Conservation (phyloP, 2,888 invertebrate genomes). For the Leucania comma region DNA sequence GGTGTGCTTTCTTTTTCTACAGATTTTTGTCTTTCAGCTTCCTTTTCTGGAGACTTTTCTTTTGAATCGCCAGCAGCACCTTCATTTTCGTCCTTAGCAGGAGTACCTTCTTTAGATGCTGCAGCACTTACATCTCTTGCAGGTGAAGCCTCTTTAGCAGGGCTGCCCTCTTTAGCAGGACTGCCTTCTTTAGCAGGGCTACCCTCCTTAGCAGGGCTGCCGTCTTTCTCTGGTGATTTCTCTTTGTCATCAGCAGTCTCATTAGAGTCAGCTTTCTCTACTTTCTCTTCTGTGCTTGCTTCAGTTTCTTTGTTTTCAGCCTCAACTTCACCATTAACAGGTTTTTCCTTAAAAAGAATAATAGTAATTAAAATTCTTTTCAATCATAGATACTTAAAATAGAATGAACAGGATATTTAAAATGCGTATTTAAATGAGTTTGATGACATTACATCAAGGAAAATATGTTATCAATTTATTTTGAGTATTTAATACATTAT, state of each 20-base stretch:
- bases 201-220: conserved; percentile 68
- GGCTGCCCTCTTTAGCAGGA: conserved; percentile 63
- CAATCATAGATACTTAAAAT: background rate
- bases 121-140: conserved; percentile 64
- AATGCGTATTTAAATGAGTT: background rate
- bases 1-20: conserved; percentile 72
- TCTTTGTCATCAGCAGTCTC: conserved; percentile 66
- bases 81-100: conserved; percentile 68
- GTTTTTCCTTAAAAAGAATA: conserved; percentile 72
- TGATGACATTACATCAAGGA: conserved; percentile 16
- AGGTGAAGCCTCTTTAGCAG: conserved; percentile 69
- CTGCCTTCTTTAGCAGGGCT: conserved; percentile 62
- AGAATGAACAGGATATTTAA: conserved; percentile 7
- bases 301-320: conserved; percentile 70
- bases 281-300: conserved; percentile 78
- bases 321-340: conserved; percentile 82
- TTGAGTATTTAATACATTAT: background rate
- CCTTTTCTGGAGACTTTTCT: conserved; percentile 70
- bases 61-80: conserved; percentile 62
- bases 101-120: conserved; percentile 71
- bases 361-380: background rate
- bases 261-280: conserved; percentile 49
- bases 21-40: conserved; percentile 75
- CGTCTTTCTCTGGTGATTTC: conserved; percentile 68
- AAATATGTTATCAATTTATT: background rate